Conservation (phyloP, 2,113 vertebrate genomes). For the Acrocephalus kingi region DNA sequence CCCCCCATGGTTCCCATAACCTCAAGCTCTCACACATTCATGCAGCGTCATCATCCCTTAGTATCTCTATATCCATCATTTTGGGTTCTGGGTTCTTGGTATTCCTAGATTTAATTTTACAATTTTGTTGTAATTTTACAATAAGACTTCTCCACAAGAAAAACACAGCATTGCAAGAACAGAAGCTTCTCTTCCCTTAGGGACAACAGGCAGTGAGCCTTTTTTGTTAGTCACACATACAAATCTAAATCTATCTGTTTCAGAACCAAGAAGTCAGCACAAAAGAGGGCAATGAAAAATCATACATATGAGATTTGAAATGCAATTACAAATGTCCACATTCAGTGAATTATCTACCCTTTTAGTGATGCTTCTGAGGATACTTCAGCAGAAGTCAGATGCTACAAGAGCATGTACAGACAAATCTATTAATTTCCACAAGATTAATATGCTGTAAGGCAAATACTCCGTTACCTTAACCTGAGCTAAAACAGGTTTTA, state of each 20-base stretch:
- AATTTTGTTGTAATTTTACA: background rate
- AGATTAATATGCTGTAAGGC: background rate
- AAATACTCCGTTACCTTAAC: background rate
- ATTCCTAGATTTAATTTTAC: background rate
- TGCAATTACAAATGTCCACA: background rate
- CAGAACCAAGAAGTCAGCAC: background rate
- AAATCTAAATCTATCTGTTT: background rate
- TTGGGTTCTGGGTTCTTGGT: background rate
- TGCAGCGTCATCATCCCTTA: background rate
- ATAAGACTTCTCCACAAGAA: background rate
- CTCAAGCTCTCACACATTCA: accelerated
- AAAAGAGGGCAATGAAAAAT: background rate
- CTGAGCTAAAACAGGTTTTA: background rate
- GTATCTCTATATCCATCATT: background rate
- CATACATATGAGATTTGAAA: background rate
- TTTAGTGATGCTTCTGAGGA: background rate
- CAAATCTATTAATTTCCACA: background rate
- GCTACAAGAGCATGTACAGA: background rate
- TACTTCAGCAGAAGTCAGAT: background rate
- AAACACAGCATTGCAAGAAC: background rate
- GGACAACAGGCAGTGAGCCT: background rate
- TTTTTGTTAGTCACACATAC: background rate
- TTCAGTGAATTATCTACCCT: background rate
- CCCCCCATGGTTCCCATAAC: background rate
- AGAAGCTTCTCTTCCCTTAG: background rate